Base-by-base conservation (phyloP, 2,888 invertebrate species). In the Tetranychus piercei region DNA sequence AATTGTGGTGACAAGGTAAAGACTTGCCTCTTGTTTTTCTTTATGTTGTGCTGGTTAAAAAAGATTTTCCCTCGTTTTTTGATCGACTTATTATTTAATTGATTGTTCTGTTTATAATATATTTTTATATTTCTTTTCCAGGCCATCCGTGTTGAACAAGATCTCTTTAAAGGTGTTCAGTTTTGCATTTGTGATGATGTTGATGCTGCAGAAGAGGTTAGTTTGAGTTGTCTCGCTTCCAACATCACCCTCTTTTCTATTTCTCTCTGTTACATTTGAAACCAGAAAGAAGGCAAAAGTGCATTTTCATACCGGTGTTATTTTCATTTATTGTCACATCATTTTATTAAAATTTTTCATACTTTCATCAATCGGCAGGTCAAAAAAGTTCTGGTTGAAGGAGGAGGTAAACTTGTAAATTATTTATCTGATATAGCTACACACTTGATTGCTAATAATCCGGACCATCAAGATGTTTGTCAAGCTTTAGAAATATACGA, bases 401-500 rank as follows among this genome's bases (percentile, higher is more conserved):
- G 78, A n/a, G 94, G 94, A 74, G 95, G 91, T 34, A 92, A 92
- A 82, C 88, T 88, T 79, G 89, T 90, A 78, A 89, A 88, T 80
- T 95, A 92, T 84, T 88, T 93, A 80, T 90, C 91, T 77, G 92
- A 94, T 84, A 90, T 90, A 84, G 91, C 94, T 78, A 94, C 94
- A 70, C 94, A 94, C 85, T 86, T 93, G 80, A 90, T 96, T 81
- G 92, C 92, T 80, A 94, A 87, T 79, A 89, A 92, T 84, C 89
- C 89, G 76, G 87, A 89, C 80, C 92, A 92, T 82, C 89, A 88
- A 81, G 94, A 93, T 82, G 87, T 94, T 79, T 88, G 88, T 75
- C 92, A 93, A 84, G 94, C 94, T 11, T 89, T 89, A 81, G 95
- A 96, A 81, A 86, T 96, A 20, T 96, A 94, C 83, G 93, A 92